Conservation (phyloP, 2,797 vertebrate genomes). For the Anableps anableps region DNA sequence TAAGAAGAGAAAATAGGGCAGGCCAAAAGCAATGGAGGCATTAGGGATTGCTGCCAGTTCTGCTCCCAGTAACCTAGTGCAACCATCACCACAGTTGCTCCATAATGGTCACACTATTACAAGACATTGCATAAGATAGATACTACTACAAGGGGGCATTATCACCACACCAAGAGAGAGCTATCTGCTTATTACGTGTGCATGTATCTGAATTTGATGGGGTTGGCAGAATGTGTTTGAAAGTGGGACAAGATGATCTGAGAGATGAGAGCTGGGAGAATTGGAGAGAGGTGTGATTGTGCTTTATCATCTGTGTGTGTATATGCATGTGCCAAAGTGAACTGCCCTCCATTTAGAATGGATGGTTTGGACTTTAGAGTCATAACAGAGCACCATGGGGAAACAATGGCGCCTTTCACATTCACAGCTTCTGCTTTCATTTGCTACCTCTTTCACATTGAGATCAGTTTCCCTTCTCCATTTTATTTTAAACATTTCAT, state of each 20-base stretch:
- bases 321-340: constrained; percentile 26
- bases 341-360: constrained; percentile 48
- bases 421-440: constrained; percentile 47
- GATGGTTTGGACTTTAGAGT: constrained; percentile 56
- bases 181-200: constrained; percentile 55
- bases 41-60: constrained; percentile 64
- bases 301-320: constrained; percentile 52
- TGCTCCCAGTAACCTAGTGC: constrained; percentile 71
- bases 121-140: constrained; percentile 76
- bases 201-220: constrained; percentile 45
- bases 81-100: constrained; percentile 57
- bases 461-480: constrained; percentile 36
- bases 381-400: constrained; percentile 54
- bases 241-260: constrained; percentile 63
- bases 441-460: constrained; percentile 40
- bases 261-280: constrained; percentile 56
- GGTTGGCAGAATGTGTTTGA: constrained; percentile 42
- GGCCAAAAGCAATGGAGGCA: constrained; percentile 48
- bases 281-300: constrained; percentile 57
- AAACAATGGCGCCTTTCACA: constrained; percentile 72
- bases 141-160: constrained; percentile 58
- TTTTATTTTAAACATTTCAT: constrained; percentile 38
- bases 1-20: constrained; percentile 63
- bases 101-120: constrained; percentile 74
- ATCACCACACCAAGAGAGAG: constrained; percentile 50